Evolutionary conservation across 2,113 vertebrate genomes (phyloP).

Genomic region (Urocolius indicus): DNA sequence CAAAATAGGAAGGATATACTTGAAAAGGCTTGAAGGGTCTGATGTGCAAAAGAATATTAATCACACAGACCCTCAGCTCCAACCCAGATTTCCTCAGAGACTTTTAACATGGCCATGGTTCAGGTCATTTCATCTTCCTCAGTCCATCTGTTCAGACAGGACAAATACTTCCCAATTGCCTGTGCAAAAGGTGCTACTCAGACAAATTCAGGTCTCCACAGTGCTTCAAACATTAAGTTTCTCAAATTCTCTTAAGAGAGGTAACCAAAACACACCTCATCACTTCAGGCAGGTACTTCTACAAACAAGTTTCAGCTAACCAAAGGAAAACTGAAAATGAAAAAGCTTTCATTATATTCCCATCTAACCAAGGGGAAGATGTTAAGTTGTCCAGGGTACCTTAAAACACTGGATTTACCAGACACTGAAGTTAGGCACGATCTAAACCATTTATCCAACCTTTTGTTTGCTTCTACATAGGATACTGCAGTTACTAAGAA

Average conservation of each 20-base stretch:
- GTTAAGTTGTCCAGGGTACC: not conserved
- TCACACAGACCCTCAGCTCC: not conserved
- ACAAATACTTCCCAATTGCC: not conserved
- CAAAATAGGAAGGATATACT: not conserved
- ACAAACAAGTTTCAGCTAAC: not conserved
- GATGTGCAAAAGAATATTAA: not conserved
- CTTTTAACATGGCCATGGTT: not conserved
- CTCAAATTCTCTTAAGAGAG: not conserved
- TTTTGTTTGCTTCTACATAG: not conserved
- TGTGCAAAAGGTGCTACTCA: not conserved
- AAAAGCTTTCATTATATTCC: not conserved
- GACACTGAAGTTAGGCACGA: not conserved
- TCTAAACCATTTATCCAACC: not conserved
- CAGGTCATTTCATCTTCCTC: not conserved
- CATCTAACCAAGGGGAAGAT: not conserved
- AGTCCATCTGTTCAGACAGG: no score
- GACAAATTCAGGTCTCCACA: not conserved
- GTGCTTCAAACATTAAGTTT: not conserved
- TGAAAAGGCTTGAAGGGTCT: not conserved
- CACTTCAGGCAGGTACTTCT: not conserved
- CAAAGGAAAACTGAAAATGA: not conserved
- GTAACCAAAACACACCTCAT: not conserved
- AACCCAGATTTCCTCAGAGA: not conserved
- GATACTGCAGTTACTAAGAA: not conserved
- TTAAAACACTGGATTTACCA: not conserved